phyloP scores from a whole-genome alignment of 2,888 invertebrate species.

The Tuberolachnus salignus region DNA sequence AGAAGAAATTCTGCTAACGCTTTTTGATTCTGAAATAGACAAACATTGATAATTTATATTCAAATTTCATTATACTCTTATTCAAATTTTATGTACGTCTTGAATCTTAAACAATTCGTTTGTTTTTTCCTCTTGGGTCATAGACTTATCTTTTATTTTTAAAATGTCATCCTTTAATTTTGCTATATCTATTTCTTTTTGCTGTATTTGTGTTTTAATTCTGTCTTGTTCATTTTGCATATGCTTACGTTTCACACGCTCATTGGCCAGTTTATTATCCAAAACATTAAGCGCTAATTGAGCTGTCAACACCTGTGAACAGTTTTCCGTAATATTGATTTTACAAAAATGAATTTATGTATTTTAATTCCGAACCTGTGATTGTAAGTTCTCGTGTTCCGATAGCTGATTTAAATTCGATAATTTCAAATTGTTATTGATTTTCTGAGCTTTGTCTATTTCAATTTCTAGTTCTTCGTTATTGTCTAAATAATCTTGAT shows the following conservation, averaged over 20 bases:
- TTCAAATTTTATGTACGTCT: not conserved
- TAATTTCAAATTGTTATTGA: constrained; percentile 47
- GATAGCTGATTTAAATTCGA: constrained; percentile 2
- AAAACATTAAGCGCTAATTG: constrained; percentile 11
- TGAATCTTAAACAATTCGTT: constrained; percentile 34
- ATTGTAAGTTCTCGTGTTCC: constrained; percentile 55
- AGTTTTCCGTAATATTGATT: not conserved
- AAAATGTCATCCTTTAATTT: constrained; percentile 45
- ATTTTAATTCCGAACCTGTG: constrained; percentile 59
- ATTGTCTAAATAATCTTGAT: constrained; percentile 44
- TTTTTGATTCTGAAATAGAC: constrained; percentile 11
- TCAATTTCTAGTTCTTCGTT: constrained; percentile 47
- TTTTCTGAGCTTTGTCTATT: constrained; percentile 46
- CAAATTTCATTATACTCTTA: too few species aligned
- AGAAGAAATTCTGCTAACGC: not conserved
- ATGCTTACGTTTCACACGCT: constrained; percentile 65
- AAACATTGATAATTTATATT: not conserved
- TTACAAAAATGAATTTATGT: too few species aligned
- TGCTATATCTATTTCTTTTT: constrained; percentile 64
- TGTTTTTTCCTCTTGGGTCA: constrained; percentile 42
- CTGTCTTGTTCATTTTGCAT: constrained; percentile 65
- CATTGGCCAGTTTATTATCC: constrained; percentile 60
- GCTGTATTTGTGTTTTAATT: constrained; percentile 65
- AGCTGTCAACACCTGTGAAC: constrained; percentile 3
- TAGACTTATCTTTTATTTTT: constrained; percentile 52